A percentile compares a stretch with the other conserved stretches of the same genome.
phyloP scores from a whole-genome alignment of 1,140 invertebrate species.

The Bombus ignitus region DNA sequence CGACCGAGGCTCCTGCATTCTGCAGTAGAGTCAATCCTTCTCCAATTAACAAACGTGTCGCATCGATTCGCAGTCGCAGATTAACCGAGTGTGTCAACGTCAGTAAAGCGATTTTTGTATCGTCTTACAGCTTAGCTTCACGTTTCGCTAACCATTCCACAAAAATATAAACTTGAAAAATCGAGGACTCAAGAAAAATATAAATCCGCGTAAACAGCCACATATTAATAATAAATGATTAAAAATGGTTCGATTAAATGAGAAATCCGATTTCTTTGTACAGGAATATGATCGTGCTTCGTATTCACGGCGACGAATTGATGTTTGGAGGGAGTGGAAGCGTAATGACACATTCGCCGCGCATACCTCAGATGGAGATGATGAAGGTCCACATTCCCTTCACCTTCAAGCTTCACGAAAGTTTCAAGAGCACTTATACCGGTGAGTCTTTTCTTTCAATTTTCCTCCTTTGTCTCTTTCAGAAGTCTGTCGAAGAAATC shows the following conservation, averaged over 20 bases:
- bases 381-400: conserved; percentile 91
- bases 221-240: background rate
- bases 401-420: conserved; percentile 89
- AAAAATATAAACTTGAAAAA: background rate
- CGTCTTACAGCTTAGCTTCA: too few relatives aligned
- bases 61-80: too few relatives aligned
- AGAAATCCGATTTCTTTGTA: conserved; percentile 57
- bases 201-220: too few relatives aligned
- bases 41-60: too few relatives aligned
- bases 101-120: too few relatives aligned
- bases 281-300: conserved; percentile 89
- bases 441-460: conserved; percentile 71
- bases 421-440: conserved; percentile 82
- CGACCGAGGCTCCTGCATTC: too few relatives aligned
- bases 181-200: background rate
- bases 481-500: background rate
- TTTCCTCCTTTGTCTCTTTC: background rate
- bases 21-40: too few relatives aligned
- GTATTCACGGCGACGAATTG: conserved; percentile 88
- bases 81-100: too few relatives aligned
- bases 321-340: conserved; percentile 84
- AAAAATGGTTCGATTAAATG: background rate
- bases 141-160: too few relatives aligned
- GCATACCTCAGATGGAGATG: conserved; percentile 90
- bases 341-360: conserved; percentile 84